These are phyloP conservation scores for Ormia ochracea DNA, from an alignment of 2,888 invertebrate species.

Conservation along the genomic window DNA sequence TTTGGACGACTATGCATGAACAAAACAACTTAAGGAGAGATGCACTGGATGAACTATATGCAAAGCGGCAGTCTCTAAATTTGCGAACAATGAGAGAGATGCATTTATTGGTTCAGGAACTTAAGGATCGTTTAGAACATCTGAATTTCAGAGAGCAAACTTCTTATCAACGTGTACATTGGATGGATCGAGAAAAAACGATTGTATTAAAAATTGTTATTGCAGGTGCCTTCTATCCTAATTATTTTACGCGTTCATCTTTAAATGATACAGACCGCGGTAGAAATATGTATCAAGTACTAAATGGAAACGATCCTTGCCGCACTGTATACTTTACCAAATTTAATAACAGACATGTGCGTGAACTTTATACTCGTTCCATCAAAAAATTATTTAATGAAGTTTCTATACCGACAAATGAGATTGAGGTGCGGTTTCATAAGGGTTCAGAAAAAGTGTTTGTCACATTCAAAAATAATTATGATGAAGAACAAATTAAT, in stretches of 20 bases:
- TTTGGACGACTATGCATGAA: conserved; percentile 82
- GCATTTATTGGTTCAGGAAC: conserved; percentile 83
- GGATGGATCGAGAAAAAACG: conserved; percentile 78
- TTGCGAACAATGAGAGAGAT: conserved; percentile 85
- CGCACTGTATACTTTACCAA: conserved; percentile 84
- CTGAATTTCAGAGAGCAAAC: conserved; percentile 80
- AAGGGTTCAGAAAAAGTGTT: conserved; percentile 81
- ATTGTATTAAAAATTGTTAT: conserved; percentile 82
- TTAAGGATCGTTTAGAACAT: conserved; percentile 80
- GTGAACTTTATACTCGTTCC: conserved; percentile 82
- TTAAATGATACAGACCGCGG: conserved; percentile 80
- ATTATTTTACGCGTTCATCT: conserved; percentile 84
- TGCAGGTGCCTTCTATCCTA: conserved; percentile 90
- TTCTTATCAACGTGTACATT: conserved; percentile 76
- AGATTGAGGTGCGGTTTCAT: conserved; percentile 76
- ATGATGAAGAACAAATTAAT: conserved; percentile 65
- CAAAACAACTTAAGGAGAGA: conserved; percentile 79
- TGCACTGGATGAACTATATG: conserved; percentile 81
- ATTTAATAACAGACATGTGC: conserved; percentile 82
- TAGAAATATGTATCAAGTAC: conserved; percentile 80
- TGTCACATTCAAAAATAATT: conserved; percentile 80
- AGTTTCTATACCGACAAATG: conserved; percentile 74
- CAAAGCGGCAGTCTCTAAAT: conserved; percentile 83
- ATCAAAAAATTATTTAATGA: conserved; percentile 81
- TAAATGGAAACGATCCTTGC: conserved; percentile 86